Base-by-base conservation (phyloP, 2,797 vertebrate species). In the Falco peregrinus region DNA sequence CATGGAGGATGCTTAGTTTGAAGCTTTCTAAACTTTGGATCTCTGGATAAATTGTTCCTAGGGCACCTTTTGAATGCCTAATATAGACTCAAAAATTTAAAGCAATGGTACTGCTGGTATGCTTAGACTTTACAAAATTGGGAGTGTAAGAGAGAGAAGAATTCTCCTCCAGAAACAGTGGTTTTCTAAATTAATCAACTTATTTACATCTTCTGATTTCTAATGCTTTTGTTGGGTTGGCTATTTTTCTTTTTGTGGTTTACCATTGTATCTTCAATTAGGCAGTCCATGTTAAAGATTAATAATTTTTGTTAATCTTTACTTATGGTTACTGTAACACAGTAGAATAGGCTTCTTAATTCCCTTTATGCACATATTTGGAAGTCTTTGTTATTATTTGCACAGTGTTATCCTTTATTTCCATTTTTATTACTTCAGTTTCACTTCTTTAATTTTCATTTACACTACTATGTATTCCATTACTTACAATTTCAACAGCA, bases 161-260 rank as follows among this genome's bases (percentile, higher is more conserved):
- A 48, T 64, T 70, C 15, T 14, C 0, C 15, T 14, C 0, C 3
- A 17, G 6, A 9, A 45, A 11, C 0, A n/a, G 13, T 24, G 6
- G 2, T 48, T 70, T 90, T 90, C 43, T 59, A 63, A 79, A 41
- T 54, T 18, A 50, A 22, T 43, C 7, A 48, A 31, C 13, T 22
- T 43, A 74, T 60, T 69, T 74, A 37, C 17, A 82, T 10, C 4
- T 51, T 65, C 41, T 73, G 3, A 26, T 70, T 78, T 88, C 24
- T 61, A 18, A 25, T 20, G 1, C 16, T 65, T 85, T 85, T 61
- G 2, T 43, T 67, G 45, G 7, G 5, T 63, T 81, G 39, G 45
- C 53, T 54, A 1, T 48, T 70, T 33, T 41, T 54, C 1, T 48
- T 70, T 33, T 41, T 65, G 14, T 33, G 22, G 4, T 45, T 68